Evolutionary conservation across 2,888 invertebrate genomes (phyloP), one percentile per base, ranked within the genome.

Genomic region (Notodonta dromedarius): DNA sequence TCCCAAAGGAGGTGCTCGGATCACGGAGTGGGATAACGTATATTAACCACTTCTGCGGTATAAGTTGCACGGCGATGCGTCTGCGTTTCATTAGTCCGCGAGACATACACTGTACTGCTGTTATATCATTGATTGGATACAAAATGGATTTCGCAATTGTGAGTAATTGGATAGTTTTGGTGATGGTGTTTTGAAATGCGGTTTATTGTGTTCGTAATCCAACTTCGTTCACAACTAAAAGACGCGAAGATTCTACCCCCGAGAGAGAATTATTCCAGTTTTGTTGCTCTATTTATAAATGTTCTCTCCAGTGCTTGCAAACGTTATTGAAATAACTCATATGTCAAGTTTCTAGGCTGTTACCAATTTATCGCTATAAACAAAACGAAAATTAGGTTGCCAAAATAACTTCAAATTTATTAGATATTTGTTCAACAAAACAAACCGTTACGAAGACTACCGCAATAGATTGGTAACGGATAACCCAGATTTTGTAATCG

Each of bases 31-130:
- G 71, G 74, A 74, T 64, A 50, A 63, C 68, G 82, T 79, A 80
- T 35, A 24, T 83, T 84, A 85, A 87, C 85, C 74, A 88, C 84
- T 86, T 85, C 86, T 86, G 76, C 88, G 86, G 85, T 90, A 91
- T 91, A 91, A 90, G 89, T 85, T 60, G 69, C 69, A 61, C 62
- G 75, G 74, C 63, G 80, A 69, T 72, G 70, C 67, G 56, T 64
- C 74, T 72, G 72, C 69, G 82, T 84, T 84, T 83, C 87, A 87
- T 81, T 83, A 78, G 74, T 59, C 63, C 54, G 59, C 54, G 39
- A n/a, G 39, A 5, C 54, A 39, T 12, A 3, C 16, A 52, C n/a
- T 7, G 1, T 14, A n/a, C 54, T 35, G 39, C 12, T 39, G 35
- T 39, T 54, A 39, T 39, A 39, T 14, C 39, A 53, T 24, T 35